Evolutionary conservation across 2,113 vertebrate genomes (phyloP).

Genomic region (Gymnarchus niloticus): DNA sequence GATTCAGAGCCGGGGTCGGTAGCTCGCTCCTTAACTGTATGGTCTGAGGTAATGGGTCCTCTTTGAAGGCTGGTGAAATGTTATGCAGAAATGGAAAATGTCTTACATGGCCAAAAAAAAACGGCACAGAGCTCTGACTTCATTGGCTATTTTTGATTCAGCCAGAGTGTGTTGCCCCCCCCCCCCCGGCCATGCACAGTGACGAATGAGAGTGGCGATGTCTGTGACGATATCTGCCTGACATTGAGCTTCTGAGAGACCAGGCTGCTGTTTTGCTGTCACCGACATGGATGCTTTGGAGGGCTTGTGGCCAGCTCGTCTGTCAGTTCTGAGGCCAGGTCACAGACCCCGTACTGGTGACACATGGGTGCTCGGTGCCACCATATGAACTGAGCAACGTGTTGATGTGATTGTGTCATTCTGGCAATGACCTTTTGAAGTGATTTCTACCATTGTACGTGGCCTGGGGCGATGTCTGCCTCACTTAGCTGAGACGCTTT

Average conservation of each 20-base stretch:
- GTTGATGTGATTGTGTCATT: too few species aligned
- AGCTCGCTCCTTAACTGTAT: too few species aligned
- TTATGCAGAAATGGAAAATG: background rate
- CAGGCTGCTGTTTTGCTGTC: background rate
- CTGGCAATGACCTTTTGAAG: too few species aligned
- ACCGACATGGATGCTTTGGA: background rate
- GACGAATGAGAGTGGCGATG: background rate
- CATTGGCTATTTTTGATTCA: slow-evolving; percentile 4
- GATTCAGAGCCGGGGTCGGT: too few species aligned
- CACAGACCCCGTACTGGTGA: too few species aligned
- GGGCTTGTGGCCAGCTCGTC: too few species aligned
- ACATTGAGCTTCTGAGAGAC: background rate
- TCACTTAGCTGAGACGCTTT: too few species aligned
- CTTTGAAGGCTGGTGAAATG: background rate
- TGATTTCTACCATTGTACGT: too few species aligned
- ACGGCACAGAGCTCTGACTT: background rate
- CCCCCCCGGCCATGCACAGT: background rate
- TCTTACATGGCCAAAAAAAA: background rate
- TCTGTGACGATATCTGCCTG: background rate
- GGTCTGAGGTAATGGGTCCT: background rate
- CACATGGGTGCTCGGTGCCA: too few species aligned
- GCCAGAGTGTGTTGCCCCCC: background rate
- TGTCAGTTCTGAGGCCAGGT: too few species aligned
- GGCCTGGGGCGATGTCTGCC: too few species aligned
- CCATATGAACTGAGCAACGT: too few species aligned